Conservation (phyloP, 2,113 vertebrate genomes). For the Albula goreensis region DNA sequence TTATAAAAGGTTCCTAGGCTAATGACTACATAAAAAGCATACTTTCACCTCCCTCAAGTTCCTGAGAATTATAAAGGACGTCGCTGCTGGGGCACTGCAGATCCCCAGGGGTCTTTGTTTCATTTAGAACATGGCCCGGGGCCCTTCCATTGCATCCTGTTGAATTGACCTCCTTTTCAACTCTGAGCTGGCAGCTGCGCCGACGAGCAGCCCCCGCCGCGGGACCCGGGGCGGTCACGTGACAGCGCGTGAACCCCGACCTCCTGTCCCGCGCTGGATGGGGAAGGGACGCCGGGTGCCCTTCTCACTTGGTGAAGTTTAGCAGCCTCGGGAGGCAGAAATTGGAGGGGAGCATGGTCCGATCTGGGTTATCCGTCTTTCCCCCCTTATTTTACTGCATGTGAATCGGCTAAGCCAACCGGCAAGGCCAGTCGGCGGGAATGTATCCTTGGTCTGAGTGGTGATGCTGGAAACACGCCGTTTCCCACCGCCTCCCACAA, state of each 20-base stretch:
- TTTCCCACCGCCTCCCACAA: no score
- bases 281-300: constrained; percentile 53
- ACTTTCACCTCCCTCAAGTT: constrained; percentile 65
- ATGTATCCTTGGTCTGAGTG: constrained; percentile 65
- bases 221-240: constrained; percentile 64
- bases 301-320: constrained; percentile 51
- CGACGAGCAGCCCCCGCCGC: constrained; percentile 61
- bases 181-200: constrained; percentile 72
- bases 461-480: constrained; percentile 34
- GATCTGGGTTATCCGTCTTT: neutral
- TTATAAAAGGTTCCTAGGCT: constrained; percentile 50
- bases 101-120: constrained; percentile 73
- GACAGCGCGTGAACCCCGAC: constrained; percentile 69
- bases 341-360: constrained; percentile 24
- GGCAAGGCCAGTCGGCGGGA: constrained; percentile 69
- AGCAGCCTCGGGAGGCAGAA: constrained; percentile 33
- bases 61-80: constrained; percentile 73
- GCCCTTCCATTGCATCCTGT: constrained; percentile 75
- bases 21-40: constrained; percentile 60
- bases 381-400: constrained; percentile 52
- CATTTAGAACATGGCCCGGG: constrained; percentile 74
- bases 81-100: constrained; percentile 68
- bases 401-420: constrained; percentile 43
- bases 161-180: constrained; percentile 83
- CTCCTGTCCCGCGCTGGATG: constrained; percentile 61